Evolutionary conservation across 2,797 vertebrate species (phyloP), one percentile per base, ranked within the genome.

Genomic region (Salmo trutta): DNA sequence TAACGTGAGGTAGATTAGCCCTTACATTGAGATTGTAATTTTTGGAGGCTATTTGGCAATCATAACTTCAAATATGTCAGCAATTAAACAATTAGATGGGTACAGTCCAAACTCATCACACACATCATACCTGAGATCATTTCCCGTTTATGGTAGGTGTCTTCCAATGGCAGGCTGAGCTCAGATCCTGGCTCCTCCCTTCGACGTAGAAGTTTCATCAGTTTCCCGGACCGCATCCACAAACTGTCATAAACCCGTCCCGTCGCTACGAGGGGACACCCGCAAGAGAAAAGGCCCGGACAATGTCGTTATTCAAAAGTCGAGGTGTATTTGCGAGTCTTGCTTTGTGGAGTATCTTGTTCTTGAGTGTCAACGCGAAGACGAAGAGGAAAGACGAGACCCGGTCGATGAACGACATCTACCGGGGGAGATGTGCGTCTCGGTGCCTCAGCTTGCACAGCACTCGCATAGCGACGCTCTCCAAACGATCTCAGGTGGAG

Each of bases 371-470:
- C 7, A 56, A 77, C 19, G 87, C 86, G 12, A 87, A 92, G 71
- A 27, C 59, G 2, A 95, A 88, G 78, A 93, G 83, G 75, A 91
- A 80, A 79, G 95, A 95, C 21, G 94, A 94, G 16, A 90, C 92
- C 77, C 87, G 91, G 75, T 90, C 91, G 76, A 69, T 90, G 3
- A 83, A 88, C 75, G 91, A 92, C 41, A 85, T 95, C 16, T 93
- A 89, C 81, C 88, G 93, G 76, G 96, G 96, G 72, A 91, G 96
- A 89, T 98, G 96, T 87, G 90, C 94, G 56, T 95, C 97, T 80
- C 93, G 97, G 85, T 98, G 97, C 89, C 94, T 98, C 74, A 95
- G 95, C 74, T 87, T 98, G 77, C 95, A 97, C 91, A 94, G 95
- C 86, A 95, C 95, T 66, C 95, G 94, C 88, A 94, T 95, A 72